Conservation (phyloP, 2,797 vertebrate species). For the Gallirallus australis region DNA sequence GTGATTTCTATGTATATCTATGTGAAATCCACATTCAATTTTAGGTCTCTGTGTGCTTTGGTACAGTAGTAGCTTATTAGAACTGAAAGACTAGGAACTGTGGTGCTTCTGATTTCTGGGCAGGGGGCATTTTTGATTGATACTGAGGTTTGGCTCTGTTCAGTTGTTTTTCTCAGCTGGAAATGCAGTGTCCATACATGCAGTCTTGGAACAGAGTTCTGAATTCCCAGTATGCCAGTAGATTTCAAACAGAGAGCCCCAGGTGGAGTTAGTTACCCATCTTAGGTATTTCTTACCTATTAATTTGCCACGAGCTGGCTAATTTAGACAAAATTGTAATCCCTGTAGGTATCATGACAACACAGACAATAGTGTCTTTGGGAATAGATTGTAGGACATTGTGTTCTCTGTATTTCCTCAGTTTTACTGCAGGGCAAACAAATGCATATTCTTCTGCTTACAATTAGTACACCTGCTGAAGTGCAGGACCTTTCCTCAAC, state of each 20-base stretch:
- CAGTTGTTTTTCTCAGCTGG: not conserved
- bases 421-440: not conserved
- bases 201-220: not conserved
- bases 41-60: not conserved
- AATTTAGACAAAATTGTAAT: not conserved
- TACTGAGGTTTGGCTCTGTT: not conserved
- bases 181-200: accelerated
- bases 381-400: not conserved
- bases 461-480: not conserved
- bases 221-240: not conserved
- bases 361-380: not conserved
- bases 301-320: not conserved
- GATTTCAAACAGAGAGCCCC: not conserved
- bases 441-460: not conserved
- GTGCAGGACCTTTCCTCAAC: not conserved
- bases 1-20: not conserved
- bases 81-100: not conserved
- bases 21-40: not conserved
- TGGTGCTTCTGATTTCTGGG: not conserved
- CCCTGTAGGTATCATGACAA: not conserved
- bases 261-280: not conserved
- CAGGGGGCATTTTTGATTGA: not conserved
- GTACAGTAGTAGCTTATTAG: not conserved
- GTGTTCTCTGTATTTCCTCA: not conserved
- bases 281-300: not conserved